Evolutionary conservation across 2,113 vertebrate genomes (phyloP), one percentile per base, ranked within the genome.

Genomic region (Caloenas nicobarica): DNA sequence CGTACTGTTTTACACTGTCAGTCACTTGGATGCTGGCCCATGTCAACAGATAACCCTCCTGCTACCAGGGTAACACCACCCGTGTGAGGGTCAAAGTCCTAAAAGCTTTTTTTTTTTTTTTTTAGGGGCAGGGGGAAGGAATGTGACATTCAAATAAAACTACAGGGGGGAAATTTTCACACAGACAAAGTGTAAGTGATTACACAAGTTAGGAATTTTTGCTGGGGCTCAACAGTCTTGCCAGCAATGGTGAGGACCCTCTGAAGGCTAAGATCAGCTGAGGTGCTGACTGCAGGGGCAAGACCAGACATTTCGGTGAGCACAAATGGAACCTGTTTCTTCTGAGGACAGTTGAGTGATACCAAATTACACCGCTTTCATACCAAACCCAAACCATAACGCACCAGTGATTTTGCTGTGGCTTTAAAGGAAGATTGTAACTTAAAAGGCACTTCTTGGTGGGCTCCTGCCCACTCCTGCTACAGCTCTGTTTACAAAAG

Each of bases 71-170:
- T 78, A 68, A 68, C 56, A 81, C 60, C 88, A 65, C 48, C 31
- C 2, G 0, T 69, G 56, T 60, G 44, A 0, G 2, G 76, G 77
- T 73, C 71, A 58, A 44, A 82, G 71, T 73, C 77, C 71, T 89
- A 36, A 78, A 51, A 54, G 57, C 44, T 8, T 28, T 38, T 40
- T 31, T 46, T 26, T 31, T 28, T 54, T 9, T 64, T 46, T 81
- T 34, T 56, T 53, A 54, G 42, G 24, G 77, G 38, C 36, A n/a
- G 60, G 70, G 85, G 54, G 57, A 88, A 91, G 76, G 84, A 93
- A 78, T 86, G 76, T 58, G 65, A 71, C 65, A 86, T 81, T 81
- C 88, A 81, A 78, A 73, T 89, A 85, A 82, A 95, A 91, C 42
- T 24, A 16, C 8, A 0, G 51, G 82, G 57, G 44, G 64, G 21